Base-by-base conservation (phyloP, 2,888 invertebrate species). In the Caenorhabditis sulstoni region DNA sequence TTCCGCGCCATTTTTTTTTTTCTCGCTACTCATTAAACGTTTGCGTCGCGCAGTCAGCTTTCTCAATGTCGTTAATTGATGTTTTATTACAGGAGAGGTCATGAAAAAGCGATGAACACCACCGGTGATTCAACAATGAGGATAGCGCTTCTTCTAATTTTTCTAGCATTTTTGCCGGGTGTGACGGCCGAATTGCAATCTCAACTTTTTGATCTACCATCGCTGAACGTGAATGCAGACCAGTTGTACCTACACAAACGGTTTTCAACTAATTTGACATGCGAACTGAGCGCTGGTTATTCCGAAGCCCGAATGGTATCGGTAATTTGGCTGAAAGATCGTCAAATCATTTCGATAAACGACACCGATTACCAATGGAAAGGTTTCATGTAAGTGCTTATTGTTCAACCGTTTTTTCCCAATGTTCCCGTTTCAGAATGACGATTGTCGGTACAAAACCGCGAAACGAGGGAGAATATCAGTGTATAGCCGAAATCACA, bases 401-500 rank as follows among this genome's bases (percentile, higher is more conserved):
- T 22, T 29, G n/a, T n/a, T 12, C 23, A 37, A 47, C 8, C 35
- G 52, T 52, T 53, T 39, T 18, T 49, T 50, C 5, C 9, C 29
- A 47, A 44, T 41, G 41, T 58, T 53, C 1, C 9, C n/a, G n/a
- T 59, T 85, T 55, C 67, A 86, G 83, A 49, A 70, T 83, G 57
- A 81, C 64, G 29, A 79, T 84, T 20, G 50, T 55, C 37, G 81
- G 82, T 47, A 70, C 70, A 4, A 75, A 77, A 37, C 80, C 65
- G n/a, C 71, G 78, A 22, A 78, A 73, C 35, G 86, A 87, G 70
- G 89, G 89, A 39, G 86, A 88, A 39, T 88, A 87, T 61, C 88
- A 88, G 73, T 88, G 88, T 52, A 68, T 85, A 9, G 86, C 86
- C 20, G 78, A 84, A 49, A 80, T 88, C 39, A 50, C 64, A 18